phyloP scores from a whole-genome alignment of 2,797 vertebrate genomes.

The Sebastes cheni region DNA sequence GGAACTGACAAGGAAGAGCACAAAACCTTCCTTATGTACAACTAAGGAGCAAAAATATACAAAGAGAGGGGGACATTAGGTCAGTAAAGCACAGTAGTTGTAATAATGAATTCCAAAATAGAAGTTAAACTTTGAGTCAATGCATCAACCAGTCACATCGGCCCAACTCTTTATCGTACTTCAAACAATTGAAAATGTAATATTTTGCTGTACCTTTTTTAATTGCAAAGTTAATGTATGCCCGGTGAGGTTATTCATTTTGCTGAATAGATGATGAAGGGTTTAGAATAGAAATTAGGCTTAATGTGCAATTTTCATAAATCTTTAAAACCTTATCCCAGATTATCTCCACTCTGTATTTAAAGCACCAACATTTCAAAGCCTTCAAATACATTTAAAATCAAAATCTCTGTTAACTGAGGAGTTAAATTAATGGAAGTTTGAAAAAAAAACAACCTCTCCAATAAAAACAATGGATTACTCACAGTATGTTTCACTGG shows the following conservation, averaged over 20 bases:
- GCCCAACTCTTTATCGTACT: not conserved
- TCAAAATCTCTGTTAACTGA: not conserved
- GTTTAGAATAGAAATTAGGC: not conserved
- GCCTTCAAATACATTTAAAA: not conserved
- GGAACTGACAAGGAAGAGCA: conserved; percentile 87
- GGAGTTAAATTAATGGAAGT: not conserved
- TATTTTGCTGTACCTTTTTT: not conserved
- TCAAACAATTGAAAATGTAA: not conserved
- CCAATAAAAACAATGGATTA: not conserved
- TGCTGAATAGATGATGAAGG: not conserved
- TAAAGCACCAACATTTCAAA: not conserved
- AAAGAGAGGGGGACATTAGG: not conserved
- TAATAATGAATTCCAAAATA: not conserved
- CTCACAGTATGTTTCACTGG: conserved; percentile 88
- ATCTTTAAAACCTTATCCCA: not conserved
- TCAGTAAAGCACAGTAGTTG: not conserved
- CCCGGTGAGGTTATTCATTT: not conserved
- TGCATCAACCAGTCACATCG: not conserved
- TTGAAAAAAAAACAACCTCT: not conserved
- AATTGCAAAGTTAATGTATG: not conserved
- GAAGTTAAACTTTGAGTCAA: not conserved
- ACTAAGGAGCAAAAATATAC: conserved; percentile 71
- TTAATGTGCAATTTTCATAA: not conserved
- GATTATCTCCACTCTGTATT: not conserved
- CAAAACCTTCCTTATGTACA: conserved; percentile 89